phyloP scores from a whole-genome alignment of 2,888 invertebrate genomes.

The Scelioninae gen. 1 region DNA sequence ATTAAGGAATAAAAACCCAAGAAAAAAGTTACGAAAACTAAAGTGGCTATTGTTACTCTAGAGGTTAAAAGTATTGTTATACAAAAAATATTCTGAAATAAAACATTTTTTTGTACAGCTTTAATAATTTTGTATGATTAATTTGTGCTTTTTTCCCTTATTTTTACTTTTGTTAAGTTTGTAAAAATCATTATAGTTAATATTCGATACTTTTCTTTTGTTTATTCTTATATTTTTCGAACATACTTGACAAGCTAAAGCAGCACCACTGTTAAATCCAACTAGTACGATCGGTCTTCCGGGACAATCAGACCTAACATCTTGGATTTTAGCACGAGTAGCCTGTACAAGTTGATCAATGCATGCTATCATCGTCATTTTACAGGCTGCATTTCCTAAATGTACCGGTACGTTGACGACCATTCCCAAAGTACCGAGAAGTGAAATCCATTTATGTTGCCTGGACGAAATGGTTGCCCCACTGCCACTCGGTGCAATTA shows the following conservation, averaged over 20 bases:
- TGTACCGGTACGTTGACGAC: constrained; percentile 87
- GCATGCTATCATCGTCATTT: constrained; percentile 85
- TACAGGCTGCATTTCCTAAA: constrained; percentile 81
- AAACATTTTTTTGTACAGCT: neutral
- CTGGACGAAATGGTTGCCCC: constrained; percentile 85
- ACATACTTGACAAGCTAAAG: constrained; percentile 89
- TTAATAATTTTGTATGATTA: no score
- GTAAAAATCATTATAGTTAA: no score
- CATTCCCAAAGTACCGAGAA: constrained; percentile 88
- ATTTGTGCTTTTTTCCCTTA: no score
- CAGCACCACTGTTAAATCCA: constrained; percentile 91
- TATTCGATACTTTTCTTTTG: no score
- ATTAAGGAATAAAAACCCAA: no score
- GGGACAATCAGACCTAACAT: constrained; percentile 88
- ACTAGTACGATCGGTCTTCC: constrained; percentile 90
- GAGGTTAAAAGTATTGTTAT: neutral
- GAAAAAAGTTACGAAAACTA: no score
- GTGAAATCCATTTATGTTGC: constrained; percentile 89
- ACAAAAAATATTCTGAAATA: neutral
- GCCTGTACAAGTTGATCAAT: constrained; percentile 88
- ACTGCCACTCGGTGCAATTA: constrained; percentile 87
- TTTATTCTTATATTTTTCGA: no score
- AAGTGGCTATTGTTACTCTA: no score
- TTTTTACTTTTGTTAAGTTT: no score
- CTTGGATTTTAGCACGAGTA: constrained; percentile 89